A percentile compares a stretch with the other conserved stretches of the same genome.
phyloP scores from a whole-genome alignment of 2,797 vertebrate species.

The Hafferia zeledoni region DNA sequence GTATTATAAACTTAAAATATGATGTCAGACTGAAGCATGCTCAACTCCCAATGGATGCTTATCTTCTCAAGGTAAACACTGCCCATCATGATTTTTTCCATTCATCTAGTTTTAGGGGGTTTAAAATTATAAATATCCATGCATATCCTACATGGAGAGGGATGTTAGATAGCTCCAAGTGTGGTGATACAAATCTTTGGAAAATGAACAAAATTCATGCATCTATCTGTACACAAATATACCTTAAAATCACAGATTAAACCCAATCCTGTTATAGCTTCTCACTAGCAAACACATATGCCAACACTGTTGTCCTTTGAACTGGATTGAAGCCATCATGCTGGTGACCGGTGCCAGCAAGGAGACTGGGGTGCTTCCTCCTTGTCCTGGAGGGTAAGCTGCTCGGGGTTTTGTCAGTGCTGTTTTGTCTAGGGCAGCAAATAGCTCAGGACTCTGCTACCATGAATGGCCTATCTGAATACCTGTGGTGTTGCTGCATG shows the following conservation, averaged over 20 bases:
- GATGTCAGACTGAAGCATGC: neutral
- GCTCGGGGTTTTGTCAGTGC: accelerated
- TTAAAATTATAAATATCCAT: neutral
- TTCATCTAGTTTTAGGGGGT: neutral
- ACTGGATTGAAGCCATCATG: neutral
- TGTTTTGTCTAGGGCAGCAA: neutral
- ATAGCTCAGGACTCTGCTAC: neutral
- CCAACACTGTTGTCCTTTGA: neutral
- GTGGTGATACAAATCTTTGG: neutral
- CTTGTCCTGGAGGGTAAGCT: neutral
- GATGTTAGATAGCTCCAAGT: accelerated
- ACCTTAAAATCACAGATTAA: neutral
- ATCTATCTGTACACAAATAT: neutral
- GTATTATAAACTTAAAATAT: neutral
- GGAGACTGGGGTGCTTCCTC: neutral
- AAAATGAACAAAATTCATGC: neutral
- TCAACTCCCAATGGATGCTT: neutral
- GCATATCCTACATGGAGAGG: neutral
- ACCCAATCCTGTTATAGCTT: neutral
- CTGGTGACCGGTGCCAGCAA: neutral
- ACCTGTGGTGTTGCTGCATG: accelerated
- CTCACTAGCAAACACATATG: neutral
- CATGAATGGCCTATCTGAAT: accelerated
- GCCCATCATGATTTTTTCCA: neutral
- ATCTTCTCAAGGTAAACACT: neutral